phyloP scores from a whole-genome alignment of 2,797 vertebrate species.

The Pampus argenteus region DNA sequence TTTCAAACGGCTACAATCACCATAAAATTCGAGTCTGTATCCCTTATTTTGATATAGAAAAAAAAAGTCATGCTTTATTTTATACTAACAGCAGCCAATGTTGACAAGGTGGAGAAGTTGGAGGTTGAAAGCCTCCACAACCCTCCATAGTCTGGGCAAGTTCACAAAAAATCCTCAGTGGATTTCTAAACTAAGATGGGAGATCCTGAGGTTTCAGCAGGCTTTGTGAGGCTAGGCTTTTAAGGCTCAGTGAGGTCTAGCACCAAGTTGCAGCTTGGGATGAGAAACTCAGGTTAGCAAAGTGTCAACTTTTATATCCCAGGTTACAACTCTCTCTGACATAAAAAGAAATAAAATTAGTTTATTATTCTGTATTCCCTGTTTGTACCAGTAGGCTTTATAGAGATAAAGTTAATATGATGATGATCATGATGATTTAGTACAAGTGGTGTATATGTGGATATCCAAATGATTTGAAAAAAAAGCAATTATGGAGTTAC shows the following conservation, averaged over 20 bases:
- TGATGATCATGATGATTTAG: not conserved
- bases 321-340: not conserved
- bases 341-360: not conserved
- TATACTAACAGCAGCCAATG: not conserved
- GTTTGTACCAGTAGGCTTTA: too few species aligned
- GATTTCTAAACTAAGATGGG: constrained; percentile 19
- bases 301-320: not conserved
- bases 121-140: constrained; percentile 5
- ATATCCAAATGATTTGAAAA: constrained; percentile 10
- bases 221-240: constrained; percentile 13
- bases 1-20: too few species aligned
- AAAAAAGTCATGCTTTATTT: not conserved
- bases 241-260: constrained; percentile 4
- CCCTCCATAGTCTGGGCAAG: not conserved
- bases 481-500: not conserved
- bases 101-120: not conserved
- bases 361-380: too few species aligned
- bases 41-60: too few species aligned
- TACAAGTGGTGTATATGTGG: constrained; percentile 12
- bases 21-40: too few species aligned
- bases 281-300: not conserved
- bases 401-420: not conserved
- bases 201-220: constrained; percentile 6
- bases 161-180: constrained; percentile 1
- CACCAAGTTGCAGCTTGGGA: not conserved